phyloP scores from a whole-genome alignment of 1,140 invertebrate genomes.

The Adelges cooleyi region DNA sequence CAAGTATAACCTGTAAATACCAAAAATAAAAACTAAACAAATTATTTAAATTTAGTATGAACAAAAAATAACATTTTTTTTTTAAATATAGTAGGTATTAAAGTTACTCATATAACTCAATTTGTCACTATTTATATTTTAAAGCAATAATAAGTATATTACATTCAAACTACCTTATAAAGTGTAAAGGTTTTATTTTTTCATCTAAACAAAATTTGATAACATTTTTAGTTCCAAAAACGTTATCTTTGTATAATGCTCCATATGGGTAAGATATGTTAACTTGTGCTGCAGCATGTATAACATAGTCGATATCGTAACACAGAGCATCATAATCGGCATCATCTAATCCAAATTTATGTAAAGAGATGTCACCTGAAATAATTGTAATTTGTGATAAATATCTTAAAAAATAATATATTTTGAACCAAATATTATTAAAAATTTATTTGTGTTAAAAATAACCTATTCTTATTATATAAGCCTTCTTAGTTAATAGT shows the following conservation, averaged over 20 bases:
- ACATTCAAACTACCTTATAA: too few species aligned
- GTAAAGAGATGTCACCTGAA: conserved; percentile 40
- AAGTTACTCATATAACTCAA: too few species aligned
- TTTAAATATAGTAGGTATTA: too few species aligned
- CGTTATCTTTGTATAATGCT: conserved; percentile 43
- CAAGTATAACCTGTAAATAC: too few species aligned
- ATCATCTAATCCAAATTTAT: conserved; percentile 42
- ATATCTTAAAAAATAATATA: not conserved
- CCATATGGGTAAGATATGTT: conserved; percentile 44
- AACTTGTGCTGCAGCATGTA: conserved; percentile 44
- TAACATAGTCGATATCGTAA: conserved; percentile 43
- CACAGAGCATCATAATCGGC: conserved; percentile 41
- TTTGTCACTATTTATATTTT: too few species aligned
- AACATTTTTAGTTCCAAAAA: conserved; percentile 43
- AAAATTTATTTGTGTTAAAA: not conserved
- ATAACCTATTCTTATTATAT: too few species aligned
- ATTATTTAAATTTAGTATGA: too few species aligned
- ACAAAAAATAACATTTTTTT: too few species aligned
- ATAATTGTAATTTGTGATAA: not conserved
- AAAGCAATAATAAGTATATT: too few species aligned
- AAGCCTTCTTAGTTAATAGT: too few species aligned
- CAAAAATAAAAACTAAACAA: too few species aligned
- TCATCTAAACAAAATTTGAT: conserved; percentile 41
- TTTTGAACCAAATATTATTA: not conserved
- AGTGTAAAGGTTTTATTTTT: conserved; percentile 44